Percentiles rank a stretch among this genome's conserved stretches.
phyloP scores from a whole-genome alignment of 1,140 invertebrate species.

The Brachystomella parvula region DNA sequence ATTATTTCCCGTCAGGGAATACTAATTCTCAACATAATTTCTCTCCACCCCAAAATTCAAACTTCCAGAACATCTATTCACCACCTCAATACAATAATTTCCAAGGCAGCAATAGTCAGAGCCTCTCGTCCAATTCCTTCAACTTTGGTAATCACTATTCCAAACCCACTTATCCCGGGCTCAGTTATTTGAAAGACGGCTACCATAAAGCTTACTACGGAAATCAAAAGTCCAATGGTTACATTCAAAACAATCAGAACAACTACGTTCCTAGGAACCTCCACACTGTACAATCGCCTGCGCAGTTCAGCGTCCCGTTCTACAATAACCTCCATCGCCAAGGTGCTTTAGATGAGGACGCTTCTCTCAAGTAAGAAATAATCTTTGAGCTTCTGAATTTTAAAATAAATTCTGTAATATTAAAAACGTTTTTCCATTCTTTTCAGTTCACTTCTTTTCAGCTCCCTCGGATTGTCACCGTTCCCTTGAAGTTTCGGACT shows the following conservation, averaged over 20 bases:
- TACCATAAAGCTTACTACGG: not conserved
- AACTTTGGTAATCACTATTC: not conserved
- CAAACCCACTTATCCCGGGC: not conserved
- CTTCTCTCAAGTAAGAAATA: not conserved
- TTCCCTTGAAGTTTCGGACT: no score
- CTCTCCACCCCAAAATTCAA: not conserved
- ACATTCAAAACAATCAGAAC: not conserved
- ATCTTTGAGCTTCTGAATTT: not conserved
- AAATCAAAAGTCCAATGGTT: not conserved
- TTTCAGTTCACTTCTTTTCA: conserved; percentile 5
- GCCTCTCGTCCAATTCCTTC: not conserved
- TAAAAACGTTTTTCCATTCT: not conserved
- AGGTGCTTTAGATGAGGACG: not conserved
- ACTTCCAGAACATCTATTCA: not conserved
- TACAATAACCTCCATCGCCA: not conserved
- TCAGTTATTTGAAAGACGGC: not conserved
- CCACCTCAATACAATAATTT: not conserved
- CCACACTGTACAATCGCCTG: not conserved
- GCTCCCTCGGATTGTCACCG: not conserved
- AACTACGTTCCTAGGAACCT: not conserved
- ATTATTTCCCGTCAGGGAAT: not conserved
- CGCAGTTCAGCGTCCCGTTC: not conserved
- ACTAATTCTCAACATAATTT: not conserved
- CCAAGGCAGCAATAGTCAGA: not conserved
- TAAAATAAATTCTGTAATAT: not conserved